Evolutionary conservation across 2,113 vertebrate genomes (phyloP).

Genomic region (Vireo altiloquus): DNA sequence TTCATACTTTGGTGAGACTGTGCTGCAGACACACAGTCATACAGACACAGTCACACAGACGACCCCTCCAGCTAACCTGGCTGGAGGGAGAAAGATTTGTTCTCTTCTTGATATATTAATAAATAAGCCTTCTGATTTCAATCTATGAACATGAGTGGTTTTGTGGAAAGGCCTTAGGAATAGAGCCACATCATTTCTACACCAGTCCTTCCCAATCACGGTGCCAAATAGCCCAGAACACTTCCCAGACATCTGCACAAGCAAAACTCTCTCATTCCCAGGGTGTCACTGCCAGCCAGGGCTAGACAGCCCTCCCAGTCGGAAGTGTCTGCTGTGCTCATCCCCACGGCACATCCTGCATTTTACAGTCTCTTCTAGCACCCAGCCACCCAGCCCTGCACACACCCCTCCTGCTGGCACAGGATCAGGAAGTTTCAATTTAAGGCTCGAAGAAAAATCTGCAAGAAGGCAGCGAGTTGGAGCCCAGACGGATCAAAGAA

Average conservation of each 20-base stretch:
- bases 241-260: background rate
- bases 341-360: background rate
- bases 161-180: too few relatives aligned
- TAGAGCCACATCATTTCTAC: too few relatives aligned
- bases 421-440: rapidly evolving
- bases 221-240: background rate
- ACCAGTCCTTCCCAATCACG: rapidly evolving
- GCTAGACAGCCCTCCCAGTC: background rate
- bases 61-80: too few relatives aligned
- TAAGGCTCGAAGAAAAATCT: background rate
- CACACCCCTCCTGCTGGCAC: background rate
- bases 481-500: background rate
- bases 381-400: background rate
- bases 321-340: background rate
- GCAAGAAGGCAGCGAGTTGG: background rate
- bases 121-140: too few relatives aligned
- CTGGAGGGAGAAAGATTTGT: too few relatives aligned
- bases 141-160: too few relatives aligned
- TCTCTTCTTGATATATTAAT: too few relatives aligned
- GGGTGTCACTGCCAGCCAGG: background rate
- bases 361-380: background rate
- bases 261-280: background rate
- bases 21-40: too few relatives aligned
- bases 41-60: too few relatives aligned
- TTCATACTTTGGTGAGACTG: too few relatives aligned